These are phyloP conservation scores for Tor tambroides DNA, from an alignment of 2,113 vertebrate species.

Conservation along the genomic window DNA sequence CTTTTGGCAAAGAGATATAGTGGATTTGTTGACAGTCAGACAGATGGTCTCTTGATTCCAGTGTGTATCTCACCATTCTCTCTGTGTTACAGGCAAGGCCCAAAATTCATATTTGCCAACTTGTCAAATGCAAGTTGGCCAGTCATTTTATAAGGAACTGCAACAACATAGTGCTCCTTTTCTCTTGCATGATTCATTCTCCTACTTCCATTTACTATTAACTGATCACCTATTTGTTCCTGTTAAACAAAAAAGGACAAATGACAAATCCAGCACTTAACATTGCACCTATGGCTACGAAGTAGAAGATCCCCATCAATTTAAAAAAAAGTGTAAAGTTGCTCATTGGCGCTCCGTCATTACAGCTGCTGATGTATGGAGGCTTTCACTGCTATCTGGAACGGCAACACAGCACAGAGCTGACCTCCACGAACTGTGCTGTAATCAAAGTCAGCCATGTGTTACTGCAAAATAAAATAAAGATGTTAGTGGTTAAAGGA, in stretches of 20 bases:
- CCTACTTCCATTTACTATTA: neutral
- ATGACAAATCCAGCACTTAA: neutral
- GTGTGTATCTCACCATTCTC: neutral
- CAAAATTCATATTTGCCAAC: neutral
- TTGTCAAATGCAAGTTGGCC: neutral
- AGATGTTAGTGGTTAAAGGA: neutral
- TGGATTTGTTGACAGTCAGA: neutral
- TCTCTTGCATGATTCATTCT: neutral
- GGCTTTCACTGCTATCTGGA: neutral
- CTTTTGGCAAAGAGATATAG: neutral
- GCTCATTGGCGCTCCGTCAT: neutral
- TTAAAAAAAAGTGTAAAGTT: conserved; percentile 13
- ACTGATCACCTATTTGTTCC: neutral
- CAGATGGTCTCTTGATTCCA: neutral
- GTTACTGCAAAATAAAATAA: conserved; percentile 12
- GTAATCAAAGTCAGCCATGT: neutral
- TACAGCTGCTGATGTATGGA: conserved; percentile 10
- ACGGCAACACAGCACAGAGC: neutral
- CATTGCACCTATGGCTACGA: neutral
- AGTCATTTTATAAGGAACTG: neutral
- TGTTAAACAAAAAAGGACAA: neutral
- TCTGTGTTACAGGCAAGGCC: neutral
- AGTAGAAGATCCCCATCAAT: neutral
- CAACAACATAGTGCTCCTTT: neutral
- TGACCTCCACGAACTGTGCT: neutral